Base-by-base conservation (phyloP, 2,797 vertebrate species). In the Buceros bicornis region DNA sequence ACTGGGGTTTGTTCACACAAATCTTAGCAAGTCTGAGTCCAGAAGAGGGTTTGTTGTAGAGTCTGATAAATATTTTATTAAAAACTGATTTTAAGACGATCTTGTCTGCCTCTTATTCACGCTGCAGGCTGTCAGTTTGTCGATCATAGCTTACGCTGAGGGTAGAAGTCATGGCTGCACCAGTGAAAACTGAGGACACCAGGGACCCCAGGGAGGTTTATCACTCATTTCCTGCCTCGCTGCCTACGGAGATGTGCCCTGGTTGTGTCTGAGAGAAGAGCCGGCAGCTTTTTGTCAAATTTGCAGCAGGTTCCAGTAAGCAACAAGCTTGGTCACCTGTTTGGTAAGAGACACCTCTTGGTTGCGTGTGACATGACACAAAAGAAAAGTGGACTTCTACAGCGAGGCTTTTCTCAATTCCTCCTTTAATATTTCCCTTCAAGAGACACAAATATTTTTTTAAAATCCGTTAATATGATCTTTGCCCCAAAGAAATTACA, bases 31-130 rank as follows among this genome's bases (percentile, higher is more conserved):
- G 67, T 78, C 85, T 89, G 97, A 93, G 88, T 89, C 86, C 84
- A 85, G 82, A 90, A 93, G 94, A 92, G 81, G 72, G 70, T 93
- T 96, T 95, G 94, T 1, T 95, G 95, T 97, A 96, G 97, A 96
- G 89, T 67, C 84, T 96, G 93, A 96, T 92, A 84, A 97, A 93
- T 96, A 94, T 97, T 97, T 97, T 96, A 97, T 97, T 97, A 97
- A 97, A 97, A 97, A 95, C 64, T 62, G 91, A 91, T 96, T 97
- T 97, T 93, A 95, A 96, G 96, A 95, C 37, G 48, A 71, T 45
- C 16, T 13, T 7, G 70, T 60, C 67, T 95, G 74, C 21, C 53
- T 79, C 61, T 96, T 84, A 24, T 74, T 93, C 1, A 0, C 0
- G 0, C 4, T 10, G 37, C 35, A 28, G 33, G 8, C 20, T 84